These are phyloP conservation scores for Stichodactyla mertensii DNA, from an alignment of 64 coral and sea anemone genomes.

Conservation along the genomic window DNA sequence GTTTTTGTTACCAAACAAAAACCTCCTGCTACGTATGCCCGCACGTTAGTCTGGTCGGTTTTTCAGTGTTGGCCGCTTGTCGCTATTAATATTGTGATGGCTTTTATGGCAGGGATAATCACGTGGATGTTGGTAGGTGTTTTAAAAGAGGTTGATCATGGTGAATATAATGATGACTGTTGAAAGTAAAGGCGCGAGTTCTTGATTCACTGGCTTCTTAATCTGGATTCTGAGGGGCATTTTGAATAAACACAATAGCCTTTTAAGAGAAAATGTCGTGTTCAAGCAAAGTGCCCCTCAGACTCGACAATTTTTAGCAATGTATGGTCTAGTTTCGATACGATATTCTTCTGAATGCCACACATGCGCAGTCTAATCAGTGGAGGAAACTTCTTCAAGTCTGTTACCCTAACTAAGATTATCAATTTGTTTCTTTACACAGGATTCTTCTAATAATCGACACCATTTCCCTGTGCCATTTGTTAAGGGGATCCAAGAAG, in stretches of 20 bases:
- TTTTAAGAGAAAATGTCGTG: no score
- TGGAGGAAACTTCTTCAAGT: not conserved
- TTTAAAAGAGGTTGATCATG: not conserved
- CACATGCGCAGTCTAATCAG: no score
- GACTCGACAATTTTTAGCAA: no score
- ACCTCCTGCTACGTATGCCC: not conserved
- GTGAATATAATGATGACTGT: no score
- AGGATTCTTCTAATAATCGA: constrained; percentile 8
- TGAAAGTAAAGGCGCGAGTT: no score
- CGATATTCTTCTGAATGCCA: no score
- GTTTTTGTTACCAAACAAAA: not conserved
- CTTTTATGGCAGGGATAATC: constrained; percentile 28
- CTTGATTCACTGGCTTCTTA: no score
- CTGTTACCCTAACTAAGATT: not conserved
- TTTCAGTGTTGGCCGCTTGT: constrained; percentile 44
- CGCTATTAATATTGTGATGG: constrained; percentile 27
- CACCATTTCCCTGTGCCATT: constrained; percentile 29
- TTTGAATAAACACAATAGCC: no score
- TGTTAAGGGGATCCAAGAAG: constrained; percentile 23
- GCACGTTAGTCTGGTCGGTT: constrained; percentile 20
- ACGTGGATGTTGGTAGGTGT: constrained; percentile 47
- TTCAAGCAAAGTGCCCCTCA: no score
- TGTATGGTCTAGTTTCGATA: no score
- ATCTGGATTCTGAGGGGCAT: no score
- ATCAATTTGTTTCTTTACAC: not conserved